Evolutionary conservation across 35 echinoderm and acorn worm species (phyloP).

Genomic region (Anneissia japonica): DNA sequence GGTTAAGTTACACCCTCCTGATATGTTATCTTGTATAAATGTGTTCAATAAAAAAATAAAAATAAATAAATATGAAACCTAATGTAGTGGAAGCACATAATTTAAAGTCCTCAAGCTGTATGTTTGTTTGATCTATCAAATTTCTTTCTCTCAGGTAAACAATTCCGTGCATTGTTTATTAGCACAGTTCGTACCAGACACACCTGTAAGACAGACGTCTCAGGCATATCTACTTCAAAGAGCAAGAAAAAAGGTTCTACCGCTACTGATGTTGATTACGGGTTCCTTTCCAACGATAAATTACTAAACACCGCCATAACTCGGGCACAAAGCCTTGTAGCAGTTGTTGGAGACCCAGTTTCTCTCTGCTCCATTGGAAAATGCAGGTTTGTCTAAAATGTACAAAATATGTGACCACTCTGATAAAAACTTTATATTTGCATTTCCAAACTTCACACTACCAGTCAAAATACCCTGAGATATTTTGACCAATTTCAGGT

Average conservation of each 20-base stretch:
- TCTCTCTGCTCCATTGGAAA: slow-evolving; percentile 86
- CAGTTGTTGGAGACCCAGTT: slow-evolving; percentile 81
- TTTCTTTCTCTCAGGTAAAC: slow-evolving; percentile 60
- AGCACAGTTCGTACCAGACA: slow-evolving; percentile 88
- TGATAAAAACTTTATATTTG: too few species aligned
- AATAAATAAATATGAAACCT: too few species aligned
- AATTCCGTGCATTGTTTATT: slow-evolving; percentile 95
- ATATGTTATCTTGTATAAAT: too few species aligned
- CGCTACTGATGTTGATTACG: slow-evolving; percentile 81
- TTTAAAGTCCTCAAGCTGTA: too few species aligned
- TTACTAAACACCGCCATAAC: slow-evolving; percentile 97
- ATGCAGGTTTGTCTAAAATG: slow-evolving; percentile 82
- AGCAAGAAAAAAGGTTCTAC: slow-evolving; percentile 20
- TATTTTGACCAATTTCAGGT: too few species aligned
- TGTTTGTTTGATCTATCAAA: not conserved
- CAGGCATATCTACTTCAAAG: slow-evolving; percentile 24
- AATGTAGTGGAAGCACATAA: too few species aligned
- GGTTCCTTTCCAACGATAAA: slow-evolving; percentile 91
- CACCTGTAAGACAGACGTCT: slow-evolving; percentile 56
- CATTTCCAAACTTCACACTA: too few species aligned
- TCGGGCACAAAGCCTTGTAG: slow-evolving; percentile 82
- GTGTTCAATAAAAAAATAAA: too few species aligned
- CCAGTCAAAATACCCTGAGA: too few species aligned
- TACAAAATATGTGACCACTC: too few species aligned
- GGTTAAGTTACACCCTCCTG: too few species aligned